Conservation (phyloP, 2,797 vertebrate species). For the Centroberyx gerrardi region DNA sequence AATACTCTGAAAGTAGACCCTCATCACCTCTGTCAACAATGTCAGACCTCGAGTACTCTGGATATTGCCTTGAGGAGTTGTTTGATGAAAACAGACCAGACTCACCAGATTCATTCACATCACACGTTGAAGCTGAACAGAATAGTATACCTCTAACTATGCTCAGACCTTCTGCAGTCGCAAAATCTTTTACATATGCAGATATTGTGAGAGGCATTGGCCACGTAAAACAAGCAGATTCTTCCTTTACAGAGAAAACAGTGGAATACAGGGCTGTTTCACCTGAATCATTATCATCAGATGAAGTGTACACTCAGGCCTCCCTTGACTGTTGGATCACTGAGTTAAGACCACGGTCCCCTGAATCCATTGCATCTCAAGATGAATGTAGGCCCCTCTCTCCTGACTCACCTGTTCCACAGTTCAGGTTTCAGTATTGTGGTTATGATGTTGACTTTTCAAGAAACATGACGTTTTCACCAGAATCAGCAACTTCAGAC, state of each 20-base stretch:
- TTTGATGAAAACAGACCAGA: slow-evolving; percentile 7
- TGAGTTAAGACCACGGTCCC: too few species aligned
- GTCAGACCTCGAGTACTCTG: slow-evolving; percentile 3
- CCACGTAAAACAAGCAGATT: too few species aligned
- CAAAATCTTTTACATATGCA: too few species aligned
- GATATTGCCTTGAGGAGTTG: not conserved
- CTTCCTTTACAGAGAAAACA: too few species aligned
- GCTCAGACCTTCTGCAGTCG: not conserved
- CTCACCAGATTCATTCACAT: not conserved
- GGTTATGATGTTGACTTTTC: not conserved
- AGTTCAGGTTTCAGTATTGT: not conserved
- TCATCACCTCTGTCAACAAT: not conserved
- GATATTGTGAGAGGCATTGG: too few species aligned
- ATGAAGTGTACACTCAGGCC: too few species aligned
- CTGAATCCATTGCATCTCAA: too few species aligned
- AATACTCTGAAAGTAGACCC: not conserved
- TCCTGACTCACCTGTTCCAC: slow-evolving; percentile 13
- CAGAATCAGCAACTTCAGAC: not conserved
- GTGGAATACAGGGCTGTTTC: too few species aligned
- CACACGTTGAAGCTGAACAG: not conserved
- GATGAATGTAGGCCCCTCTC: not conserved
- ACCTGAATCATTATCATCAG: too few species aligned
- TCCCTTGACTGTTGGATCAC: too few species aligned
- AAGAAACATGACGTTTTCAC: not conserved
- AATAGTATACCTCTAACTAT: not conserved